Percentiles rank a stretch among this genome's conserved stretches.
Evolutionary conservation across 2,113 vertebrate species (phyloP).

Genomic region (Poeciliopsis retropinna): DNA sequence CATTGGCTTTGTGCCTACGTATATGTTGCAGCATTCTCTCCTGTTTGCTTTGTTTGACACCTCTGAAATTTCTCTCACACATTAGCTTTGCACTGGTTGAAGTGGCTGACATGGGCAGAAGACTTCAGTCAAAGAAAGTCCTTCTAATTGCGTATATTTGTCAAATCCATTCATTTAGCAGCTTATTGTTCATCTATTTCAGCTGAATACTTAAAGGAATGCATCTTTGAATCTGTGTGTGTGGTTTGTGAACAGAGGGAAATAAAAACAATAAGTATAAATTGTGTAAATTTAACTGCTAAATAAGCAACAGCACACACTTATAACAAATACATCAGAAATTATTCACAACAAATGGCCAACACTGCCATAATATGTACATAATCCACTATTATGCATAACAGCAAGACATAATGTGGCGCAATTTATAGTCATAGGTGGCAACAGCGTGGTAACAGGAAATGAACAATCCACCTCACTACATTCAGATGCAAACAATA

Average conservation of each 20-base stretch:
- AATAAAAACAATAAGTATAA: background rate
- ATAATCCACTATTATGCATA: background rate
- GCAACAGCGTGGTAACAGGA: background rate
- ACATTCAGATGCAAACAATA: background rate
- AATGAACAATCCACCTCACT: background rate
- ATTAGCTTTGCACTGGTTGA: too few relatives aligned
- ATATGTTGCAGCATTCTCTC: too few relatives aligned
- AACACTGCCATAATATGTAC: background rate
- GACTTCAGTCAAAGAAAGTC: too few relatives aligned
- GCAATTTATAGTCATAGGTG: background rate
- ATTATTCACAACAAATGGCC: background rate
- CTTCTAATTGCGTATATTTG: too few relatives aligned
- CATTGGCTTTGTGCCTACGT: too few relatives aligned
- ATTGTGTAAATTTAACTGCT: background rate
- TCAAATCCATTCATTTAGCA: too few relatives aligned
- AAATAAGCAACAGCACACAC: background rate
- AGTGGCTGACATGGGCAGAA: too few relatives aligned
- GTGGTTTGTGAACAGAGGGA: background rate
- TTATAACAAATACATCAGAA: background rate
- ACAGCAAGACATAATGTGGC: background rate
- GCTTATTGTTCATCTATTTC: too few relatives aligned
- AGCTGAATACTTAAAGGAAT: too few relatives aligned
- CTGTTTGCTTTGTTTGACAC: too few relatives aligned
- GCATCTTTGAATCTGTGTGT: background rate
- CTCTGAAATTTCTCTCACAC: too few relatives aligned